Conservation (phyloP, 2,888 invertebrate species). For the Orthosia incerta region DNA sequence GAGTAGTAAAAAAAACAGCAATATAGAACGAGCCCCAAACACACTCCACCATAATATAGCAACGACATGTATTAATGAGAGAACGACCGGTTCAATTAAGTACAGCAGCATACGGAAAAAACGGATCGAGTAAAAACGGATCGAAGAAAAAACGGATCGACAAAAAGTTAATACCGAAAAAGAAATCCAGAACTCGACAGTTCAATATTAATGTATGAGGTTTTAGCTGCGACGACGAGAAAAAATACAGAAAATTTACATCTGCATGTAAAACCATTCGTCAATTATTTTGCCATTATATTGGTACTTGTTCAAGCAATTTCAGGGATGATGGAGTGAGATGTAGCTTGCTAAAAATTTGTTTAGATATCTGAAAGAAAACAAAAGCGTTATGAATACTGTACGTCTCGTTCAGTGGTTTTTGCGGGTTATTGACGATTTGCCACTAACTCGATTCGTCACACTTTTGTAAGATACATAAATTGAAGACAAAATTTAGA, state of each 20-base stretch:
- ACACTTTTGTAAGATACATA: too few relatives aligned
- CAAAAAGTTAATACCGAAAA: slow-evolving; percentile 12
- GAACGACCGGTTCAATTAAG: slow-evolving; percentile 26
- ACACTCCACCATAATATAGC: background rate
- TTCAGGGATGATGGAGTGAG: slow-evolving; percentile 21
- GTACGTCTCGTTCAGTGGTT: too few relatives aligned
- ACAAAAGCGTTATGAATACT: too few relatives aligned
- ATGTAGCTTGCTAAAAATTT: background rate
- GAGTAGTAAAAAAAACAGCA: background rate
- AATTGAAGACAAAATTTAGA: too few relatives aligned
- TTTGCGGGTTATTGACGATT: too few relatives aligned
- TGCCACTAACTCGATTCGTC: too few relatives aligned
- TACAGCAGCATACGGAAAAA: slow-evolving; percentile 7
- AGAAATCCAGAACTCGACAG: background rate
- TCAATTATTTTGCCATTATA: slow-evolving; percentile 21
- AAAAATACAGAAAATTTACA: slow-evolving; percentile 4
- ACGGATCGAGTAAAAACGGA: background rate
- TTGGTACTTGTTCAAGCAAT: background rate
- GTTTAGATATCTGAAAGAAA: background rate
- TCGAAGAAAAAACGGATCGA: background rate
- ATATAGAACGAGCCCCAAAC: background rate
- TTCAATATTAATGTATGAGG: slow-evolving; percentile 33
- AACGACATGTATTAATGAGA: slow-evolving; percentile 29
- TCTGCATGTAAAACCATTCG: slow-evolving; percentile 11
- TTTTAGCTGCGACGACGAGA: background rate